Conservation (phyloP, 2,888 invertebrate genomes). For the Acleris holmiana region DNA sequence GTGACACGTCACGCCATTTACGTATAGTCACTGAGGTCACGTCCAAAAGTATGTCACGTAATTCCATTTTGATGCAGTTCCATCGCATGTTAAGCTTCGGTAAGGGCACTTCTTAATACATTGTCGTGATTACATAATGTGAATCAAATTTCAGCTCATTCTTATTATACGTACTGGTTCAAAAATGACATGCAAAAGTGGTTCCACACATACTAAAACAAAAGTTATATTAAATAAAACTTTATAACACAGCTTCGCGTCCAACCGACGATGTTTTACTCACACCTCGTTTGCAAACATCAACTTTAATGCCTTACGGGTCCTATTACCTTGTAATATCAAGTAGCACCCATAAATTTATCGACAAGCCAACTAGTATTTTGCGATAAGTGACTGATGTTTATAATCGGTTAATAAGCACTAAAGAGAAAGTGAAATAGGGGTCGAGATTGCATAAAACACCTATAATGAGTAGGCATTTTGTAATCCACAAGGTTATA, state of each 20-base stretch:
- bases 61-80: no score
- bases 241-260: not conserved
- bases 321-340: conserved; percentile 26
- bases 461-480: conserved; percentile 47
- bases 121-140: no score
- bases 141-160: no score
- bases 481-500: conserved; percentile 49
- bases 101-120: no score
- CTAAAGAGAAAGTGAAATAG: conserved; percentile 48
- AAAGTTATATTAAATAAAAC: not conserved
- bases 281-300: conserved; percentile 26
- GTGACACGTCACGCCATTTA: no score
- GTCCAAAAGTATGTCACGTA: no score
- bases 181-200: no score
- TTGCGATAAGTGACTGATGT: conserved; percentile 54
- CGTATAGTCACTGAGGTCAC: no score
- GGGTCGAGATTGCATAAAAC: conserved; percentile 43
- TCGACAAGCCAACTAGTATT: conserved; percentile 45
- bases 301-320: conserved; percentile 21
- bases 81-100: no score
- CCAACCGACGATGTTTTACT: conserved; percentile 3
- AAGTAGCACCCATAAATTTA: conserved; percentile 16
- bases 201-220: no score
- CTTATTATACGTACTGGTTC: no score
- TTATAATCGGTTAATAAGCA: conserved; percentile 47